Conservation (phyloP, 2,888 invertebrate species). For the Agrilus biguttatus region DNA sequence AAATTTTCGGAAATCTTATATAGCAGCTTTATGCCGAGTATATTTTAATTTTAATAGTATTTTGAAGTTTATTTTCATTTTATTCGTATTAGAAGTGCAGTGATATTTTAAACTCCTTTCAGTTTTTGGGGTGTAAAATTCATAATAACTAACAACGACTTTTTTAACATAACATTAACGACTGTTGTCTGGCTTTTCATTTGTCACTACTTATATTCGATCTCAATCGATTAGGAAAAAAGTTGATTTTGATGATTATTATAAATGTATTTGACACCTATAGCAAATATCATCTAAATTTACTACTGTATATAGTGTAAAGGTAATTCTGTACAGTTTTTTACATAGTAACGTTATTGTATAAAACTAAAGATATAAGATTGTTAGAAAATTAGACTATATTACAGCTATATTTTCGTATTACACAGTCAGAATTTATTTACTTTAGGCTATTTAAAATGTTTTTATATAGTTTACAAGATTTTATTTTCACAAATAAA, state of each 20-base stretch:
- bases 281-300: slow-evolving; percentile 5
- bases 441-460: slow-evolving; percentile 2
- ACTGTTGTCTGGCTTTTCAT: slow-evolving; percentile 1
- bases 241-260: slow-evolving; percentile 4
- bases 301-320: slow-evolving; percentile 9
- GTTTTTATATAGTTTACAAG: too few relatives aligned
- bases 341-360: slow-evolving; percentile 19
- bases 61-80: too few relatives aligned
- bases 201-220: slow-evolving; percentile 3
- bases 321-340: slow-evolving; percentile 10
- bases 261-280: slow-evolving; percentile 6
- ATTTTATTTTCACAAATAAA: too few relatives aligned
- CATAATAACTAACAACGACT: too few relatives aligned
- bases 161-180: too few relatives aligned
- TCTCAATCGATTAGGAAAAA: slow-evolving; percentile 5
- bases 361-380: slow-evolving; percentile 21
- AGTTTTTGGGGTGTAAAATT: slow-evolving; percentile 1
- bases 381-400: slow-evolving; percentile 18
- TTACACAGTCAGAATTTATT: slow-evolving; percentile 10
- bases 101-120: too few relatives aligned
- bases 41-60: too few relatives aligned
- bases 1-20: too few relatives aligned
- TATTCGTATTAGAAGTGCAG: too few relatives aligned
- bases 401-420: slow-evolving; percentile 22
- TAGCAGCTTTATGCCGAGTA: too few relatives aligned